phyloP scores from a whole-genome alignment of 2,888 invertebrate species.

The Pollenia griseotomentosa region DNA sequence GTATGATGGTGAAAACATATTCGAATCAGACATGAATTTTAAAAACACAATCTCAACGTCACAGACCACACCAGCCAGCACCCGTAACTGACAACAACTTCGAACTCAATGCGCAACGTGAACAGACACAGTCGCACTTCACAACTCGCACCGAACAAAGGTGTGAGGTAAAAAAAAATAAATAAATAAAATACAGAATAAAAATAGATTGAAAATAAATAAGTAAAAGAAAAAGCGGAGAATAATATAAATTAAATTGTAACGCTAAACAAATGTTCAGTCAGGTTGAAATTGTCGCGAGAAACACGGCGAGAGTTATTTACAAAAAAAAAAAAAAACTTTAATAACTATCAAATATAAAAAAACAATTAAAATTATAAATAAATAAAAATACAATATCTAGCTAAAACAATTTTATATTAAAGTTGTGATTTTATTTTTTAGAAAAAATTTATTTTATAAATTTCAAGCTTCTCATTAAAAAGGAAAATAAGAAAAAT shows the following conservation, averaged over 20 bases:
- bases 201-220: slow-evolving; percentile 38
- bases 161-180: neutral
- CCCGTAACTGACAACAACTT: slow-evolving; percentile 14
- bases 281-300: slow-evolving; percentile 78
- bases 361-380: slow-evolving; percentile 42
- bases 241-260: slow-evolving; percentile 79
- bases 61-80: neutral
- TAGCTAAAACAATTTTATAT: neutral
- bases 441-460: neutral
- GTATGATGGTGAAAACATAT: neutral
- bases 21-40: slow-evolving; percentile 8
- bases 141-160: slow-evolving; percentile 6
- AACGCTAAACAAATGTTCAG: slow-evolving; percentile 79
- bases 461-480: neutral
- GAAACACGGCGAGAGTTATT: slow-evolving; percentile 71
- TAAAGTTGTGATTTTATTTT: too few relatives aligned
- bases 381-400: slow-evolving; percentile 17
- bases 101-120: slow-evolving; percentile 21
- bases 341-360: slow-evolving; percentile 48
- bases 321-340: slow-evolving; percentile 20
- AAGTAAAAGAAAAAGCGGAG: slow-evolving; percentile 13
- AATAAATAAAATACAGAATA: slow-evolving; percentile 22
- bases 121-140: neutral
- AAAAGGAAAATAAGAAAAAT: neutral
- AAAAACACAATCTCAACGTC: slow-evolving; percentile 21